Conservation (phyloP, 2,888 invertebrate species). For the Drosophila diplacantha region DNA sequence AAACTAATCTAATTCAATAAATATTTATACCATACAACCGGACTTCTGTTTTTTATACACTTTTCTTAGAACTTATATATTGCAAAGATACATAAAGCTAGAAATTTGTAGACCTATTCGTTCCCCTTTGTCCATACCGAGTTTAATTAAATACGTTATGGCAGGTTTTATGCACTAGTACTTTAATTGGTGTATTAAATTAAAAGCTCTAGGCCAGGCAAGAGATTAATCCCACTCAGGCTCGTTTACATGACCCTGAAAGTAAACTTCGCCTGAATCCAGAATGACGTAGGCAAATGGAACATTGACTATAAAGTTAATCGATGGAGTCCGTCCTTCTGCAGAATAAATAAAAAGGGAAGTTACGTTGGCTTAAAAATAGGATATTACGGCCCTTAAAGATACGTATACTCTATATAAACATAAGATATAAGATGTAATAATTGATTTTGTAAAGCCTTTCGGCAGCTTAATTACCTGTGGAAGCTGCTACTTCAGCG, state of each 20-base stretch:
- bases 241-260: background rate
- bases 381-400: background rate
- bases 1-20: slow-evolving; percentile 33
- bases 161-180: background rate
- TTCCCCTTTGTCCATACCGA: no score
- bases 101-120: no score
- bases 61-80: no score
- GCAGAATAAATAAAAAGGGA: background rate
- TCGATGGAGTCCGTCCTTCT: background rate
- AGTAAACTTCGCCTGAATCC: background rate
- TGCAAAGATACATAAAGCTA: no score
- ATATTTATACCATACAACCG: slow-evolving; percentile 26
- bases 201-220: no score
- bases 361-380: background rate
- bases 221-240: background rate
- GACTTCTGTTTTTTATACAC: background rate
- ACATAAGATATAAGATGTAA: background rate
- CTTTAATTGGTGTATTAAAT: background rate
- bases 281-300: background rate
- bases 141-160: background rate
- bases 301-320: background rate
- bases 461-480: background rate
- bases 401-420: background rate
- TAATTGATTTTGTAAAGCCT: no score
- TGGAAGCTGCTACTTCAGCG: background rate